These are phyloP conservation scores for Enteromius viviparus DNA, from an alignment of 2,797 vertebrate species.

Conservation along the genomic window DNA sequence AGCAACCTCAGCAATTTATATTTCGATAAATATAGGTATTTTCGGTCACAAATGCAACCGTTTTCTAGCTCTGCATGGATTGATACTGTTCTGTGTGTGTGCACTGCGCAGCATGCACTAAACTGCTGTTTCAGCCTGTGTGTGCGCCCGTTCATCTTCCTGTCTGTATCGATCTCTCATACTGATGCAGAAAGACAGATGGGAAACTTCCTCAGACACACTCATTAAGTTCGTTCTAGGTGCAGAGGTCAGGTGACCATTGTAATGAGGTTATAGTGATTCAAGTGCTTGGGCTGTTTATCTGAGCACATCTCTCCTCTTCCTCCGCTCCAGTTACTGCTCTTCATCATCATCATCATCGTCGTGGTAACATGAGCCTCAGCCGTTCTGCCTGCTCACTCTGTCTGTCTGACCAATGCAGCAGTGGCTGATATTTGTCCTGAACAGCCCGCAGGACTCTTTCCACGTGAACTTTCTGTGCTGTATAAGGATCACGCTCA, in stretches of 20 bases:
- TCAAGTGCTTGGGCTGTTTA: background rate
- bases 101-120: background rate
- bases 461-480: background rate
- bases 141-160: background rate
- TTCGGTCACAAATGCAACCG: background rate
- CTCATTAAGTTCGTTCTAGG: background rate
- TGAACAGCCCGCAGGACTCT: background rate
- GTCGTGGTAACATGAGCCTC: background rate
- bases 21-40: background rate
- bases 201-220: background rate
- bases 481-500: background rate
- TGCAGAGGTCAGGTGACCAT: background rate
- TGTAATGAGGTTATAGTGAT: background rate
- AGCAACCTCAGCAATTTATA: background rate
- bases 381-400: background rate
- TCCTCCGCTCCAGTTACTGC: slow-evolving; percentile 34
- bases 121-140: background rate
- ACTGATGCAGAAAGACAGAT: slow-evolving; percentile 24
- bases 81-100: background rate
- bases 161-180: slow-evolving; percentile 45
- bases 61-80: background rate
- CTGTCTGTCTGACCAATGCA: background rate
- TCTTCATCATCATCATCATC: background rate
- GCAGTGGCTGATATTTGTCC: background rate
- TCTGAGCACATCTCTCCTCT: slow-evolving; percentile 17